Evolutionary conservation across 2,797 vertebrate genomes (phyloP), one percentile per base, ranked within the genome.

Genomic region (Acipenser ruthenus): DNA sequence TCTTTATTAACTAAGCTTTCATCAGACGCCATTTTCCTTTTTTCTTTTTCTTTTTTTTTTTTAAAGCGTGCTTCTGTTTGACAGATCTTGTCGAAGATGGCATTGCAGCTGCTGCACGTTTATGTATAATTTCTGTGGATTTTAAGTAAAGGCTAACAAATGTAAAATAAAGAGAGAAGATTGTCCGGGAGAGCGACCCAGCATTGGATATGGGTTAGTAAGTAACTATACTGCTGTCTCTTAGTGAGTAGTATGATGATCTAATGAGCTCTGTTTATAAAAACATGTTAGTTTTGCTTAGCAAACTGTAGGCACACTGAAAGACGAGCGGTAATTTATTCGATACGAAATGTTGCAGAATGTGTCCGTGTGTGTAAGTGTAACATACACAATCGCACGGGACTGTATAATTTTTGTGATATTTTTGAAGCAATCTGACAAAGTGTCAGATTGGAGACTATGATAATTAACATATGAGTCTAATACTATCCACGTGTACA

Each of bases 171-270:
- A 55, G 78, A 72, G 77, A 72, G 74, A 77, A 71, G 77, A 81
- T 76, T 74, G 15, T 1, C 15, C 71, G 75, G 79, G 75, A 84
- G 83, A 84, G 76, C 78, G 80, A 82, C 82, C 59, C 62, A 82
- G 82, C 83, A 81, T 86, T 80, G 81, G 83, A 89, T 84, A 91
- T 91, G 90, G 87, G 89, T 91, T 83, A 90, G 89, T 80, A 69
- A 51, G 62, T 15, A 50, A 18, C 49, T 83, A 79, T 55, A 4
- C 52, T 55, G n/a, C 52, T 10, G 9, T 55, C 6, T 55, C 6
- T 55, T 12, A 53, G 23, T 37, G 23, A 37, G 23, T 37, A 37
- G 23, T 37, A 3, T 37, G 23, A 37, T 37, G 23, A 37, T 37
- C 23, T 37, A 53, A 53, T 12, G 52, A 12, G 52, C 15, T 18